Percentiles rank a stretch among this genome's conserved stretches.
Conservation (phyloP, 2,113 vertebrate species). For the Tupaia tana region DNA sequence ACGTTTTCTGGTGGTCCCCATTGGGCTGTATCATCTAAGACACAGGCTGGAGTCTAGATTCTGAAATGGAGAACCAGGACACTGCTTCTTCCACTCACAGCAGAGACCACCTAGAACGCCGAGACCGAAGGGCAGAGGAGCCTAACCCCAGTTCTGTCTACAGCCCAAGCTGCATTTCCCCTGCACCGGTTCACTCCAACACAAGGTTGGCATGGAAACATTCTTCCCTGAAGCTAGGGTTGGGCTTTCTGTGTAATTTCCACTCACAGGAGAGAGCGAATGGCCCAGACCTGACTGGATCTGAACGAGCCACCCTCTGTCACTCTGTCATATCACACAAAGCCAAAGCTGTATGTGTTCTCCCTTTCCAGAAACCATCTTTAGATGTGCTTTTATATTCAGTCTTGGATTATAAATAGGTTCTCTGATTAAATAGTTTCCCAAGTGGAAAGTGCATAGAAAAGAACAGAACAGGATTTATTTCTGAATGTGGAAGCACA, state of each 20-base stretch:
- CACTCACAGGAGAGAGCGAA: background rate
- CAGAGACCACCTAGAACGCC: slow-evolving; percentile 48
- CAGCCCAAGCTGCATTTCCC: background rate
- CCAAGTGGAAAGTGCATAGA: slow-evolving; percentile 36
- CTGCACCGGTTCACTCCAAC: background rate
- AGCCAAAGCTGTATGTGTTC: background rate
- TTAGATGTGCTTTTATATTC: slow-evolving; percentile 28
- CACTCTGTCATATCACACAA: background rate
- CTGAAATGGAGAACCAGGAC: slow-evolving; percentile 6
- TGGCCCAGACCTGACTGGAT: background rate
- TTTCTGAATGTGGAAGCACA: slow-evolving; percentile 29
- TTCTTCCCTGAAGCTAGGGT: background rate
- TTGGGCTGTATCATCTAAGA: background rate
- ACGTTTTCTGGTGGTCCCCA: background rate
- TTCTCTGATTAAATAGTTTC: slow-evolving; percentile 56
- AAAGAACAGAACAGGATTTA: slow-evolving; percentile 43
- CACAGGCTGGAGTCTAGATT: background rate
- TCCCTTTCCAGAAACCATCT: slow-evolving; percentile 37
- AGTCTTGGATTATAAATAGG: slow-evolving; percentile 52
- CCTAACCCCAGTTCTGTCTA: background rate
- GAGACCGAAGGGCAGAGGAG: background rate
- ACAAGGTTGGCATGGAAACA: background rate
- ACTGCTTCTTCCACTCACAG: slow-evolving; percentile 33
- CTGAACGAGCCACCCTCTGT: background rate
- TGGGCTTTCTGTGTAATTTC: background rate